Conservation (phyloP, 2,113 vertebrate genomes). For the Saguinus midas region DNA sequence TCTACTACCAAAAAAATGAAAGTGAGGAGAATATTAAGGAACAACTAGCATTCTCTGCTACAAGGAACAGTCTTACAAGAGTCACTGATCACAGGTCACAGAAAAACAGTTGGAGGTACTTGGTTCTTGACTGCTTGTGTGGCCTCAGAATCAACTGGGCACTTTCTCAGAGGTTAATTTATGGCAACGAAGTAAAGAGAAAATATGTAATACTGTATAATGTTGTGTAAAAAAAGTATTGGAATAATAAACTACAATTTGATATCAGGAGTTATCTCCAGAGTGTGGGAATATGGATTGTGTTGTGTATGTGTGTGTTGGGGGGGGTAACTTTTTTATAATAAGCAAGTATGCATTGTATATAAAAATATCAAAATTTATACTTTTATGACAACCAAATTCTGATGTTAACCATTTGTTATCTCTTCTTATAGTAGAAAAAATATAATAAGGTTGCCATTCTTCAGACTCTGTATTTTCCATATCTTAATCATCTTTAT, state of each 20-base stretch:
- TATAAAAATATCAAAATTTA: neutral
- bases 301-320: neutral
- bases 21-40: neutral
- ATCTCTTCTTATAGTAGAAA: neutral
- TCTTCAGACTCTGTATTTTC: conserved; percentile 1
- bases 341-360: neutral
- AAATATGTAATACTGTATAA: neutral
- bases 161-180: neutral
- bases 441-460: neutral
- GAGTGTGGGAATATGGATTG: neutral
- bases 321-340: neutral
- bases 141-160: neutral
- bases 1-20: neutral
- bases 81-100: neutral
- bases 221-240: neutral
- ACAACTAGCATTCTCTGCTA: neutral
- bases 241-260: neutral
- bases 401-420: neutral
- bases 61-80: neutral
- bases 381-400: neutral
- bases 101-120: neutral
- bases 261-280: neutral
- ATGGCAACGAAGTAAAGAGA: neutral
- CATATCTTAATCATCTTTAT: neutral
- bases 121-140: neutral